Percentiles rank a stretch among this genome's conserved stretches.
These are phyloP conservation scores for Apus apus DNA, from an alignment of 2,113 vertebrate species.

Conservation along the genomic window DNA sequence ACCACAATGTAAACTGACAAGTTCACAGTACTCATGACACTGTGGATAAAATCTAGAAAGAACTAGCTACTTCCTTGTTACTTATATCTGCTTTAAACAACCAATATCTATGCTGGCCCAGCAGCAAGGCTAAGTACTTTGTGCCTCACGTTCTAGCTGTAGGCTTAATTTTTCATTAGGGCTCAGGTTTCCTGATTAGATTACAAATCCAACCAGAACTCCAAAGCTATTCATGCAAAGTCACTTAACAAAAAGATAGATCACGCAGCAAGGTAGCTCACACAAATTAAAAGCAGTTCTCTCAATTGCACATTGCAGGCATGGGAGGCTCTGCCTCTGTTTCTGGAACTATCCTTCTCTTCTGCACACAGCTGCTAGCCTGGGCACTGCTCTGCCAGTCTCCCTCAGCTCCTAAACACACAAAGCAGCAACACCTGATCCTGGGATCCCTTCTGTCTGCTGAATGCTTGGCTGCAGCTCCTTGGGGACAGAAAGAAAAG, in stretches of 20 bases:
- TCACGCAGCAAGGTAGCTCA: background rate
- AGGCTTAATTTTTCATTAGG: constrained; percentile 18
- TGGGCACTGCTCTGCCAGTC: background rate
- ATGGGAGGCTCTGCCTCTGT: background rate
- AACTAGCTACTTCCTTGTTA: background rate
- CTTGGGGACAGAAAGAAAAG: constrained; percentile 25
- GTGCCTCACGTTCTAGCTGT: background rate
- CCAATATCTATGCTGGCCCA: background rate
- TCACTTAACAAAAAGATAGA: background rate
- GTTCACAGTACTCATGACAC: background rate
- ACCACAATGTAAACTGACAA: background rate
- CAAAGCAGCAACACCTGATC: constrained; percentile 64
- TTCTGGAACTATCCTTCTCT: constrained; percentile 39
- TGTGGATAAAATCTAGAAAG: background rate
- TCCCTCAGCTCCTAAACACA: background rate
- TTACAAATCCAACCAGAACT: constrained; percentile 31
- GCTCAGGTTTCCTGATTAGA: background rate
- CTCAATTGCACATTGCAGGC: background rate
- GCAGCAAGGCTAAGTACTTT: background rate
- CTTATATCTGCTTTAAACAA: background rate
- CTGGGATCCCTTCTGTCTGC: background rate
- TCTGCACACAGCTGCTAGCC: background rate
- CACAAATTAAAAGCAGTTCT: background rate
- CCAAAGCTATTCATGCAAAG: background rate
- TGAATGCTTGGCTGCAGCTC: background rate